Evolutionary conservation across 2,797 vertebrate genomes (phyloP).

Genomic region (Rhinophrynus dorsalis): DNA sequence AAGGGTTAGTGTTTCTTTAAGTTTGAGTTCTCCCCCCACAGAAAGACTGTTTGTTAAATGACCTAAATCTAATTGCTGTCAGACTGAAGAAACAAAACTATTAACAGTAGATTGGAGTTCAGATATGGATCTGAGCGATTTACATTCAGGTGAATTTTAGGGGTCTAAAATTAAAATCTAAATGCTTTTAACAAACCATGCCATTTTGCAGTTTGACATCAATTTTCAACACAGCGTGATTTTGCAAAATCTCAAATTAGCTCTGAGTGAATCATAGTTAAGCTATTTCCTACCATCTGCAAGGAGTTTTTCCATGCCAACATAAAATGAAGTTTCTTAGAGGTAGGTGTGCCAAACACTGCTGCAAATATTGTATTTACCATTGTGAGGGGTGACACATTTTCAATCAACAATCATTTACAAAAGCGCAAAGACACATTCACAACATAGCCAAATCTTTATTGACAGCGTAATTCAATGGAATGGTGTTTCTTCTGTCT

Average conservation of each 20-base stretch:
- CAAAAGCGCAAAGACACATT: not conserved
- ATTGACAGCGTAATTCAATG: not conserved
- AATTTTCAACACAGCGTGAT: conserved; percentile 71
- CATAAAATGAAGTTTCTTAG: conserved; percentile 32
- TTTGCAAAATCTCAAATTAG: conserved; percentile 71
- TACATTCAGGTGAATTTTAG: conserved; percentile 58
- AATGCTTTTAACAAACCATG: conserved; percentile 66
- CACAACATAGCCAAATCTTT: not conserved
- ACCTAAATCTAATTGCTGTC: not conserved
- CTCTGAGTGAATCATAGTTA: conserved; percentile 68
- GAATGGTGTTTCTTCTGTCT: not conserved
- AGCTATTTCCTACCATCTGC: conserved; percentile 65
- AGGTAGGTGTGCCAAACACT: not conserved
- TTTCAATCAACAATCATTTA: not conserved
- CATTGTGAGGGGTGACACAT: not conserved
- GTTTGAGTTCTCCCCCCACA: not conserved
- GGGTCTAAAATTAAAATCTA: conserved; percentile 61
- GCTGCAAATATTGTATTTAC: not conserved
- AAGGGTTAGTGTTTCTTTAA: no score
- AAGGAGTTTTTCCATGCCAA: conserved; percentile 55
- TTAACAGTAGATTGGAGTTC: no score
- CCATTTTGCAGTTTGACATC: conserved; percentile 71
- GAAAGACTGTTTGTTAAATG: conserved; percentile 41
- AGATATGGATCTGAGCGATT: conserved; percentile 52
- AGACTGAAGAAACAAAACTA: conserved; percentile 14